Evolutionary conservation across 2,888 invertebrate genomes (phyloP).

Genomic region (Junonia oenone): DNA sequence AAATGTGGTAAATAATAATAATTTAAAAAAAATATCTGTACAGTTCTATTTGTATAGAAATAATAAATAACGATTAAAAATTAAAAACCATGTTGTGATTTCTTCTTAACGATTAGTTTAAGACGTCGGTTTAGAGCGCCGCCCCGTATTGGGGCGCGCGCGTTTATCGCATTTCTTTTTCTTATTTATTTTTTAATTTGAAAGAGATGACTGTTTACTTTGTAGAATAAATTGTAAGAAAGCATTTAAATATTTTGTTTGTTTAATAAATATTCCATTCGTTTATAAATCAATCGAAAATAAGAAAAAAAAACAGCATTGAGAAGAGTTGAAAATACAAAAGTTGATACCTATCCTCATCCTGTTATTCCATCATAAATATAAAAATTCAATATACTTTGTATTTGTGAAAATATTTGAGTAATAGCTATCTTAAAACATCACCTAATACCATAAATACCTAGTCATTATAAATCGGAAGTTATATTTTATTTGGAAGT

Average conservation of each 20-base stretch:
- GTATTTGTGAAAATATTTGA: no score
- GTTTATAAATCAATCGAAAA: background rate
- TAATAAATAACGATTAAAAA: conserved; percentile 80
- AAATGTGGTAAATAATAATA: conserved; percentile 77
- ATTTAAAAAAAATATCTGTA: conserved; percentile 78
- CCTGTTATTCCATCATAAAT: background rate
- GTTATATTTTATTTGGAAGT: no score
- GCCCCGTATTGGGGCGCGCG: conserved; percentile 41
- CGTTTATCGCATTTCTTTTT: conserved; percentile 55
- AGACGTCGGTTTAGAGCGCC: conserved; percentile 45
- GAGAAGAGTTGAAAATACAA: background rate
- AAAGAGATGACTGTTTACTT: conserved; percentile 73
- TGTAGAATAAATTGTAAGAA: conserved; percentile 75
- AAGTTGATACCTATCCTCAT: background rate
- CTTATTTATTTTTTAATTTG: conserved; percentile 54
- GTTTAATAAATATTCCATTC: conserved; percentile 17
- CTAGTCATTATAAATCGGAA: no score
- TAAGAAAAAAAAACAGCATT: background rate
- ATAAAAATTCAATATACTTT: no score
- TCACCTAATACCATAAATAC: no score
- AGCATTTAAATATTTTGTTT: conserved; percentile 47
- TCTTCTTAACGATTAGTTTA: conserved; percentile 63
- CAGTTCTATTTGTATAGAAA: conserved; percentile 82
- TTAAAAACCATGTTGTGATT: conserved; percentile 75
- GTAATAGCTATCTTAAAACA: no score